Evolutionary conservation across 1,140 invertebrate species (phyloP), one percentile per base, ranked within the genome.

Genomic region (Bombus turneri): DNA sequence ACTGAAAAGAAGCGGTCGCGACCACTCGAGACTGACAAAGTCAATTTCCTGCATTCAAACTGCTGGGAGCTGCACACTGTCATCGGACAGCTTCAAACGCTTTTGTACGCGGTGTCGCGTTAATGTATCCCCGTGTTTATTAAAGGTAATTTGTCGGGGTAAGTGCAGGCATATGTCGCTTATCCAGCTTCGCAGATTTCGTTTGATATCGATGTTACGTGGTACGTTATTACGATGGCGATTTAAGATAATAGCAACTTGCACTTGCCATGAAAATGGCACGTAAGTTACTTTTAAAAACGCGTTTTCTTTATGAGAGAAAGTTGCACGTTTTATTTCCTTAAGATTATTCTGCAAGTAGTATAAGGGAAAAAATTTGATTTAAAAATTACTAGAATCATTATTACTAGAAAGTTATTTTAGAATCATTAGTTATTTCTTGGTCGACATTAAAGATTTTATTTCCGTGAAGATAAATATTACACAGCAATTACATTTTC

Each of bases 11-110:
- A 89, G 69, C 80, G 66, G 39, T 34, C 69, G 64, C 69, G 47
- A 81, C 66, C 80, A 87, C 89, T 87, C 88, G 66, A 85, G 53
- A 71, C 66, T 71, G 87, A 84, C 85, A 85, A 84, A 83, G 80
- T 86, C 77, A 84, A 87, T 91, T 89, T 89, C 81, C 87, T 91
- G 86, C 83, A n/a, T 69, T 47, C 76, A 43, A 39, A 86, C 59
- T 79, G 59, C n/a, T 53, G 62, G 53, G 41, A 28, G 71, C 75
- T 87, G 88, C 71, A 64, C 64, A 90, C 86, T 81, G 75, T 90
- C 83, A 86, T 73, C 72, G 79, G 62, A 37, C 37, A 41, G 15
- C 31, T 66, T 68, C 47, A 80, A 86, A 68, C 71, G 80, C 75
- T 74, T 86, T 74, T 86, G 80, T 79, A 72, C 53, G 15, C 66